Evolutionary conservation across 2,113 vertebrate species (phyloP), one percentile per base, ranked within the genome.

Genomic region (Mustela nigripes): DNA sequence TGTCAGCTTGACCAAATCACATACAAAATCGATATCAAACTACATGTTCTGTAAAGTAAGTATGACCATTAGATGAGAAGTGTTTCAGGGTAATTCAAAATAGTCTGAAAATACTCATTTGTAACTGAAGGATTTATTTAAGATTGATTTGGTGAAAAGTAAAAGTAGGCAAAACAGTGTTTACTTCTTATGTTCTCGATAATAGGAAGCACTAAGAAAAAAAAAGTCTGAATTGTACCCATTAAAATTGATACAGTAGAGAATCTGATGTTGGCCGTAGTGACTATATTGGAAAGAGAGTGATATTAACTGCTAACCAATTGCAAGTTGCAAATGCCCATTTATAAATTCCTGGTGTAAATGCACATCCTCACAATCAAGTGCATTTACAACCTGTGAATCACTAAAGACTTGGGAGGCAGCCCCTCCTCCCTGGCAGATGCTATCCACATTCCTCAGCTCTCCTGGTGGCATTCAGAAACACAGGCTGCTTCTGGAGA

Each of bases 1-100:
- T 98, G 94, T 98, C 93, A 97, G 62, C 80, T 95, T 97, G 98
- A 97, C 60, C 74, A 95, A 87, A 92, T 65, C 79, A 73, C 86
- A 63, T 63, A 89, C 94, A 96, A 98, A 96, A 97, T 95, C 53
- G 0, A 86, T 96, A 83, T 28, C 94, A 98, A 98, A 60, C 0
- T 1, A 78, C 86, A 19, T 58, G 83, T 98, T 98, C 96, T 80
- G 31, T 89, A 97, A 89, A 97, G 95, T 39, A 97, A 97, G 95
- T 81, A 91, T 94, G 48, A 84, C 96, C 71, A 69, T 67, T 97
- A 98, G 71, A 71, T 98, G 80, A 89, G 82, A 98, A 98, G 33
- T 91, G 71, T 93, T 97, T 96, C 97, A 97, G n/a, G 95, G 82
- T 94, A 76, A 71, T 98, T 97, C 86, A 78, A 87, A 69, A 97